These are phyloP conservation scores for Lepidotrigona ventralis DNA, from an alignment of 1,140 invertebrate species.

Conservation along the genomic window DNA sequence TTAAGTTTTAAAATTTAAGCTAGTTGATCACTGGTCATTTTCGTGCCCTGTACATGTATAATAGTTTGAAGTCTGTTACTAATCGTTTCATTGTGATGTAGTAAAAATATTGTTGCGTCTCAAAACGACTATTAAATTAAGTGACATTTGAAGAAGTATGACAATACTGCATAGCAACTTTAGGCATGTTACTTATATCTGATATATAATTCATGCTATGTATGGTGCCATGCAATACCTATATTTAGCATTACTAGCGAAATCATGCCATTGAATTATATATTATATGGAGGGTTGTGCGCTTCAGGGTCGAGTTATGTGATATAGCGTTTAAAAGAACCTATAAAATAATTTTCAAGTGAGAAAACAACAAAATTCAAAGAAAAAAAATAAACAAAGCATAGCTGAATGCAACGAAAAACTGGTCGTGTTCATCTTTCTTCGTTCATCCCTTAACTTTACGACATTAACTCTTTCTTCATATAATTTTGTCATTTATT, in stretches of 20 bases:
- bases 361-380: slow-evolving; percentile 19
- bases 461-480: not conserved
- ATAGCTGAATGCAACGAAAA: slow-evolving; percentile 24
- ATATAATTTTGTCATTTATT: slow-evolving; percentile 30
- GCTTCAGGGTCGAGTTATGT: not conserved
- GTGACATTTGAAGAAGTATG: not conserved
- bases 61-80: not conserved
- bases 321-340: slow-evolving; percentile 20
- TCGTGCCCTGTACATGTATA: not conserved
- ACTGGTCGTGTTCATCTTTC: not conserved
- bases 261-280: slow-evolving; percentile 12
- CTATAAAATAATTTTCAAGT: slow-evolving; percentile 7
- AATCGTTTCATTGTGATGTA: slow-evolving; percentile 15
- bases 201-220: not conserved
- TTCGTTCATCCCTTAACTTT: not conserved
- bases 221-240: not conserved
- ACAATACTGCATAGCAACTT: slow-evolving; percentile 25
- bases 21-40: not conserved
- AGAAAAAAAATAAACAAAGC: slow-evolving; percentile 10
- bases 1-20: slow-evolving; percentile 1
- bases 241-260: not conserved
- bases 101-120: slow-evolving; percentile 6
- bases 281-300: not conserved
- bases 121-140: slow-evolving; percentile 7
- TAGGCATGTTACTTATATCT: not conserved